A percentile compares a stretch with the other conserved stretches of the same genome.
Evolutionary conservation across 2,888 invertebrate species (phyloP).

Genomic region (Latrodectus hesperus): DNA sequence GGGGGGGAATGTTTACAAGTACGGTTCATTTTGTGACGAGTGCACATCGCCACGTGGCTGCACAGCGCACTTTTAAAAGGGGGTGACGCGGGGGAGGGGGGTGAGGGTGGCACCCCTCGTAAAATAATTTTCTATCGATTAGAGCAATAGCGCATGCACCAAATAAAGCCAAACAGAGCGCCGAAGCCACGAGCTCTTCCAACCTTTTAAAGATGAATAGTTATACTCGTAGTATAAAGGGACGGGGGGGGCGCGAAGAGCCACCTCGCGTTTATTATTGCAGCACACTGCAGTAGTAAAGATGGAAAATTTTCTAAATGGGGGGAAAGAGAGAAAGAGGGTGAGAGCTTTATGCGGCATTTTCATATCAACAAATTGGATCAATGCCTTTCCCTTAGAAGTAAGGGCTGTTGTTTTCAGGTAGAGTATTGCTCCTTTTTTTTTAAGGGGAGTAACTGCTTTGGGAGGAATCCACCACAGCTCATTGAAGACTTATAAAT

Average conservation of each 20-base stretch:
- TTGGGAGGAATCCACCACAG: no score
- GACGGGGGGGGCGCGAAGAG: background rate
- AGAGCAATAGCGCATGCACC: constrained; percentile 52
- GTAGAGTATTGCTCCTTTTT: no score
- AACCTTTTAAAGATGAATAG: constrained; percentile 44
- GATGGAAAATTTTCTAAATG: background rate
- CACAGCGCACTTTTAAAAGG: constrained; percentile 17
- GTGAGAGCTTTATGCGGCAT: no score
- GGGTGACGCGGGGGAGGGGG: background rate
- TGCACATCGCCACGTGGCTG: background rate
- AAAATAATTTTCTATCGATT: constrained; percentile 56
- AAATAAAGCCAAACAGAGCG: constrained; percentile 38
- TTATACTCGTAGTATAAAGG: constrained; percentile 4
- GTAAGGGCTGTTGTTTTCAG: no score
- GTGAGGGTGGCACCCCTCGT: background rate
- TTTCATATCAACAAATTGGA: no score
- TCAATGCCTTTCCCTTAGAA: no score
- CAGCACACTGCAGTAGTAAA: background rate
- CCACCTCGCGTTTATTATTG: background rate
- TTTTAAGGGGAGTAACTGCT: no score
- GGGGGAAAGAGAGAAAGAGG: background rate
- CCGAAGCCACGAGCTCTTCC: constrained; percentile 1
- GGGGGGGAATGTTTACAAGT: background rate
- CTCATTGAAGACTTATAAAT: no score
- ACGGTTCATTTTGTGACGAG: background rate